Percentiles rank a stretch among this genome's conserved stretches.
Evolutionary conservation across 2,797 vertebrate genomes (phyloP).

Genomic region (Ambastaia sidthimunki): DNA sequence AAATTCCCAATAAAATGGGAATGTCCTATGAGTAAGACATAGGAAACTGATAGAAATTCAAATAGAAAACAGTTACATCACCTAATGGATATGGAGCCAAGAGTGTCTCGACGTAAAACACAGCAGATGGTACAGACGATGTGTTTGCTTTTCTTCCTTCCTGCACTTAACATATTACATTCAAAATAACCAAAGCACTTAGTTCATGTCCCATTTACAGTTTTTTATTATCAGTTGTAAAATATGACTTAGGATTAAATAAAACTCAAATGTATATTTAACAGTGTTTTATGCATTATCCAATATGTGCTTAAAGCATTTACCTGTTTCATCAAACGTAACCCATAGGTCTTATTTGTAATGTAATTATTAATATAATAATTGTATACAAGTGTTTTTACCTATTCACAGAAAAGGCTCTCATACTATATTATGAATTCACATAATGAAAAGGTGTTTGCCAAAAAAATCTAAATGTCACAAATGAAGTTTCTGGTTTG

Average conservation of each 20-base stretch:
- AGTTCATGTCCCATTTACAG: conserved; percentile 16
- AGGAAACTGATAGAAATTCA: conserved; percentile 45
- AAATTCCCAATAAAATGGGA: conserved; percentile 10
- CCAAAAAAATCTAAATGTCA: no score
- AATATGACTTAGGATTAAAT: background rate
- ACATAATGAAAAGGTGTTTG: no score
- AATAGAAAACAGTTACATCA: conserved; percentile 30
- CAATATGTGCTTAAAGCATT: background rate
- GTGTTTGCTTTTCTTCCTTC: conserved; percentile 57
- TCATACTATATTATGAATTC: no score
- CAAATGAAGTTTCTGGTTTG: no score
- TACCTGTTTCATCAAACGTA: background rate
- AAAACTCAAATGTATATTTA: background rate
- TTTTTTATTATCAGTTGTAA: conserved; percentile 30
- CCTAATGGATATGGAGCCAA: conserved; percentile 52
- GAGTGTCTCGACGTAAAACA: conserved; percentile 36
- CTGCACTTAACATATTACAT: conserved; percentile 30
- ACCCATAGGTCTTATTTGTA: background rate
- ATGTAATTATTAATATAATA: background rate
- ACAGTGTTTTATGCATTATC: background rate
- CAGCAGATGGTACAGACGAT: conserved; percentile 46
- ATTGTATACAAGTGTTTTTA: background rate
- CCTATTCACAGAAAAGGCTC: no score
- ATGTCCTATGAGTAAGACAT: background rate
- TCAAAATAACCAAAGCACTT: conserved; percentile 40